phyloP scores from a whole-genome alignment of 2,888 invertebrate genomes.

The Bruchidius siliquastri region DNA sequence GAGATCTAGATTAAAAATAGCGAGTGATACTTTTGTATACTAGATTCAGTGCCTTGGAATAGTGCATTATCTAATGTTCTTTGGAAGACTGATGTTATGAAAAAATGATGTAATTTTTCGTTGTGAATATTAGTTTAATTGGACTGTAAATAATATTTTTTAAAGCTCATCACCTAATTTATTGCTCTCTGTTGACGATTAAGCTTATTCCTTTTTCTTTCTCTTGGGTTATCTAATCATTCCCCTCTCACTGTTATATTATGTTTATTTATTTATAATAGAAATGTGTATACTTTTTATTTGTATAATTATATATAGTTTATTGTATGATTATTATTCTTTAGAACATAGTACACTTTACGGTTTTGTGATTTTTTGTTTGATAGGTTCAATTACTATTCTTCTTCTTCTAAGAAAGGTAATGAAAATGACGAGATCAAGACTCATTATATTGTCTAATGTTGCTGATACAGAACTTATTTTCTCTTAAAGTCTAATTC shows the following conservation, averaged over 20 bases:
- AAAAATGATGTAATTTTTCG: slow-evolving; percentile 10
- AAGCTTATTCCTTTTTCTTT: slow-evolving; percentile 13
- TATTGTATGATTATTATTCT: not conserved
- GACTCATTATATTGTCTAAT: too few species aligned
- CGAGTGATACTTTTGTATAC: slow-evolving; percentile 4
- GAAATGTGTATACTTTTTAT: not conserved
- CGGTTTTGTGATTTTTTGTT: not conserved
- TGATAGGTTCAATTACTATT: not conserved
- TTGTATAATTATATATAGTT: not conserved
- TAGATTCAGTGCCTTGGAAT: slow-evolving; percentile 24
- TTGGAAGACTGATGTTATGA: slow-evolving; percentile 30
- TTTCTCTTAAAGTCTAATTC: too few species aligned
- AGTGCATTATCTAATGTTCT: slow-evolving; percentile 15
- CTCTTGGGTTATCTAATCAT: slow-evolving; percentile 36
- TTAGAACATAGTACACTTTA: not conserved
- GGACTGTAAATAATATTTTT: slow-evolving; percentile 26
- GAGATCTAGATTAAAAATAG: not conserved
- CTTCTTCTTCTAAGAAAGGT: not conserved
- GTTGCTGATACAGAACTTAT: too few species aligned
- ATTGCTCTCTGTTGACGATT: slow-evolving; percentile 32
- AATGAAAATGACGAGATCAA: not conserved
- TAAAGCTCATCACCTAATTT: slow-evolving; percentile 27
- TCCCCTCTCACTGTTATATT: slow-evolving; percentile 22
- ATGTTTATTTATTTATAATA: not conserved
- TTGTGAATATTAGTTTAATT: slow-evolving; percentile 27